phyloP scores from a whole-genome alignment of 2,797 vertebrate species.

The Petrocephalus schoutedeni region DNA sequence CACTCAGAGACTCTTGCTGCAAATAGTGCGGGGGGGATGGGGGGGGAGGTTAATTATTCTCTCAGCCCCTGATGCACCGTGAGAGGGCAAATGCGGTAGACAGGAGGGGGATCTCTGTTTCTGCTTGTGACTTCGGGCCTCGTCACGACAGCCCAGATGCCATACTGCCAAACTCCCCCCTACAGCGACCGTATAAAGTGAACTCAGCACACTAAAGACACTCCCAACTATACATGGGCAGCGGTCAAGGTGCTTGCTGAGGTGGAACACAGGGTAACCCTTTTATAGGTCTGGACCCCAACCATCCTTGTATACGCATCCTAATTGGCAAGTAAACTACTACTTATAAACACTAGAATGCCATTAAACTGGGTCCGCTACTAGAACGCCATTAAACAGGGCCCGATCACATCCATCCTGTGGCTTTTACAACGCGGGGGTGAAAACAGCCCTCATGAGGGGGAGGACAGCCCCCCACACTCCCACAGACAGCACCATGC shows the following conservation, averaged over 20 bases:
- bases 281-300: background rate
- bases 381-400: conserved; percentile 41
- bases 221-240: conserved; percentile 14
- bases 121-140: background rate
- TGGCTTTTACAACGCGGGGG: conserved; percentile 9
- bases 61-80: background rate
- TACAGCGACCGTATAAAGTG: conserved; percentile 33
- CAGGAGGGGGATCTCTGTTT: background rate
- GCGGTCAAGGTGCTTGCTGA: background rate
- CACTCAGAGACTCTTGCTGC: background rate
- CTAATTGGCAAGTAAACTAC: conserved; percentile 39
- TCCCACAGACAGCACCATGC: conserved; percentile 6
- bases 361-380: conserved; percentile 35
- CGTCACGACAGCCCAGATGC: background rate
- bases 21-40: background rate
- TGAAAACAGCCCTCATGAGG: conserved; percentile 20
- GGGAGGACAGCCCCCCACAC: background rate
- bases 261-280: background rate
- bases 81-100: background rate
- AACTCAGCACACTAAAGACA: conserved; percentile 34
- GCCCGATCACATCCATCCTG: conserved; percentile 10
- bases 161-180: background rate
- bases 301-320: background rate
- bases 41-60: background rate
- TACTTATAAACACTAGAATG: conserved; percentile 45